A percentile compares a stretch with the other conserved stretches of the same genome.
phyloP scores from a whole-genome alignment of 1,140 invertebrate species.

The Drosophila pachea region DNA sequence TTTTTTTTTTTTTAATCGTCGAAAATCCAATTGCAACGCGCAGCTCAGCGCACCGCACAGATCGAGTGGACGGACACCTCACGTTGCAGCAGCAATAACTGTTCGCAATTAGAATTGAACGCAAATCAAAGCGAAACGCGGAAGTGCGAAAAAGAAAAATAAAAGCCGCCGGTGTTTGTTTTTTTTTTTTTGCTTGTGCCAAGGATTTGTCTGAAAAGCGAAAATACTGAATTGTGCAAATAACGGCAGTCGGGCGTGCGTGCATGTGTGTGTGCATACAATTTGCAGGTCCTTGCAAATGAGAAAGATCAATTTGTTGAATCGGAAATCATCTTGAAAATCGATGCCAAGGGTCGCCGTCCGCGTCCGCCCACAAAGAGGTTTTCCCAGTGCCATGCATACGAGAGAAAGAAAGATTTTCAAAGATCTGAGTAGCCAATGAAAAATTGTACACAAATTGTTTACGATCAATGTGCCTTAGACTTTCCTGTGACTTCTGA shows the following conservation, averaged over 20 bases:
- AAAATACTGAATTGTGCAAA: conserved; percentile 15
- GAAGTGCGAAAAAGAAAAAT: conserved; percentile 41
- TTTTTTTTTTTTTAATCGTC: too few relatives aligned
- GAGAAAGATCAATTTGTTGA: conserved; percentile 33
- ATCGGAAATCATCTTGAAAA: conserved; percentile 1
- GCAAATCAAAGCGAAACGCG: conserved; percentile 40
- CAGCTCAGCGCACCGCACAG: too few relatives aligned
- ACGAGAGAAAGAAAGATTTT: not conserved
- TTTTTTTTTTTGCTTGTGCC: conserved; percentile 17
- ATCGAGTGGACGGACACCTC: conserved; percentile 7
- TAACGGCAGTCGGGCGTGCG: conserved; percentile 35
- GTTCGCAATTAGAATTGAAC: conserved; percentile 1
- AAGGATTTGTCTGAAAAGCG: conserved; percentile 42
- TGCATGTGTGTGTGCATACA: conserved; percentile 29
- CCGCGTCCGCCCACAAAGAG: too few relatives aligned
- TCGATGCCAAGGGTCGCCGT: too few relatives aligned
- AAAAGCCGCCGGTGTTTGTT: conserved; percentile 65
- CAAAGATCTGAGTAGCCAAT: not conserved
- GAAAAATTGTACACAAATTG: conserved; percentile 1
- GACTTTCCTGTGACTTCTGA: conserved; percentile 62
- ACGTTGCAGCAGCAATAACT: conserved; percentile 1
- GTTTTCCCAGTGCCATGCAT: conserved; percentile 35
- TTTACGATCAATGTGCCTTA: conserved; percentile 51
- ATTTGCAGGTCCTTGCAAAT: conserved; percentile 72
- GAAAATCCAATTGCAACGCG: conserved; percentile 4